Evolutionary conservation across 1,140 invertebrate genomes (phyloP), one percentile per base, ranked within the genome.

Genomic region (Drosophila baimaii): DNA sequence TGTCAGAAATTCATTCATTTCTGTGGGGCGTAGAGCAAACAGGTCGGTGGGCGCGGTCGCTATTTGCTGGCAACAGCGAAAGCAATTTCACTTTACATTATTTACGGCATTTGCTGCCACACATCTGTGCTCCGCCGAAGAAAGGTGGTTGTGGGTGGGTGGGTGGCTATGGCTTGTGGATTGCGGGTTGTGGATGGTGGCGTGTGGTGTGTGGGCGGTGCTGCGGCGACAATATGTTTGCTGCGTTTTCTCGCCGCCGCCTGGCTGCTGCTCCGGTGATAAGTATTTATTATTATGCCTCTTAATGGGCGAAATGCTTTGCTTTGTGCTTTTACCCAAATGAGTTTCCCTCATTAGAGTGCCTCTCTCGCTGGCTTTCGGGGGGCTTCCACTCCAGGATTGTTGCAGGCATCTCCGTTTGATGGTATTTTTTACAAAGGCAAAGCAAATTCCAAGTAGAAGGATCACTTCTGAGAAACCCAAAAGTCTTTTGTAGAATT

Each of bases 11-110:
- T 54, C 74, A 70, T 76, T 49, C 56, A 63, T 61, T 79, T 73
- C 66, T 64, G 25, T 31, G 43, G 51, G 70, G 46, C 63, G 63
- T 70, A n/a, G 31, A 37, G 41, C 66, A 57, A 77, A 69, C 79
- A 86, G 82, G 82, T 88, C 79, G 72, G 57, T 63, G 73, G 63
- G 66, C 47, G 66, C 23, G 66, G 63, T 29, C 49, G 23, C 23
- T 69, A 46, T 29, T 69, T 56, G 73, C 63, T 52, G 77, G 62
- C 77, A 89, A 69, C 78, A 65, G 75, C 52, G 77, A 84, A 89
- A 89, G 80, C 84, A 89, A 89, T 89, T 89, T 89, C 81, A 84
- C 74, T 89, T 89, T 89, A 89, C 84, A 89, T 89, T 89, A 89
- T 89, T 89, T 89, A 89, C 85, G 84, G 86, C 84, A 89, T 78